Percentiles rank a stretch among this genome's conserved stretches.
These are phyloP conservation scores for Labroides dimidiatus DNA, from an alignment of 2,797 vertebrate species.

Conservation along the genomic window DNA sequence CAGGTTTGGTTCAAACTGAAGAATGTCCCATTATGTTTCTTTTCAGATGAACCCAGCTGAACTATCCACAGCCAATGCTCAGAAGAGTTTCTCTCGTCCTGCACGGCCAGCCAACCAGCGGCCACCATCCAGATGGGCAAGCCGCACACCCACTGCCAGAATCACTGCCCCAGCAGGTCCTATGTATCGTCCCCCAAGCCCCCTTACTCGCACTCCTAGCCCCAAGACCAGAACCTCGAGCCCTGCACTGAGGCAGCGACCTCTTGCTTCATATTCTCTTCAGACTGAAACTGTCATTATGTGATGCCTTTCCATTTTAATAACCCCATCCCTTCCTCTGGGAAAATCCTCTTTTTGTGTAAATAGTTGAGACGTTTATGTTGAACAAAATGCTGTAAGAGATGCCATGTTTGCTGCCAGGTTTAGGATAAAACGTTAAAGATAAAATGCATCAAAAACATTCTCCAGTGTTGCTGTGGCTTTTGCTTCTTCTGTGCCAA, in stretches of 20 bases:
- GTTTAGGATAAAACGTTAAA: slow-evolving; percentile 3
- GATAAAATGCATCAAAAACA: slow-evolving; percentile 36
- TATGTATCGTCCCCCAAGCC: slow-evolving; percentile 71
- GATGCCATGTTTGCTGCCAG: slow-evolving; percentile 11
- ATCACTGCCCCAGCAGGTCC: slow-evolving; percentile 66
- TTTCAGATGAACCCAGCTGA: slow-evolving; percentile 69
- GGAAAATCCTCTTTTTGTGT: slow-evolving; percentile 49
- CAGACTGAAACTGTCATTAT: slow-evolving; percentile 86
- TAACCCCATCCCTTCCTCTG: slow-evolving; percentile 58
- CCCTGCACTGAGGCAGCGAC: slow-evolving; percentile 73
- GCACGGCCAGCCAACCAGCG: slow-evolving; percentile 94
- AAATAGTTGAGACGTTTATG: slow-evolving; percentile 65
- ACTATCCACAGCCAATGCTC: slow-evolving; percentile 57
- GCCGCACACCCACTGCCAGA: slow-evolving; percentile 64
- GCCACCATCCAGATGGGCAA: slow-evolving; percentile 95
- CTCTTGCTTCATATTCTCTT: slow-evolving; percentile 76
- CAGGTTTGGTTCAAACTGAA: slow-evolving; percentile 1
- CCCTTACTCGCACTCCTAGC: slow-evolving; percentile 59
- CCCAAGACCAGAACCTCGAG: slow-evolving; percentile 73
- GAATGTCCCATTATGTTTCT: slow-evolving; percentile 3
- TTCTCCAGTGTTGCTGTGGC: slow-evolving; percentile 74
- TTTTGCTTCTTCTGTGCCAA: slow-evolving; percentile 69
- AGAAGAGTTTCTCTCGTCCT: slow-evolving; percentile 92
- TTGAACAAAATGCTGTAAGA: slow-evolving; percentile 51
- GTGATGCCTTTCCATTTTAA: slow-evolving; percentile 75